Conservation (phyloP, 2,888 invertebrate genomes). For the Steinernema hermaphroditum region DNA sequence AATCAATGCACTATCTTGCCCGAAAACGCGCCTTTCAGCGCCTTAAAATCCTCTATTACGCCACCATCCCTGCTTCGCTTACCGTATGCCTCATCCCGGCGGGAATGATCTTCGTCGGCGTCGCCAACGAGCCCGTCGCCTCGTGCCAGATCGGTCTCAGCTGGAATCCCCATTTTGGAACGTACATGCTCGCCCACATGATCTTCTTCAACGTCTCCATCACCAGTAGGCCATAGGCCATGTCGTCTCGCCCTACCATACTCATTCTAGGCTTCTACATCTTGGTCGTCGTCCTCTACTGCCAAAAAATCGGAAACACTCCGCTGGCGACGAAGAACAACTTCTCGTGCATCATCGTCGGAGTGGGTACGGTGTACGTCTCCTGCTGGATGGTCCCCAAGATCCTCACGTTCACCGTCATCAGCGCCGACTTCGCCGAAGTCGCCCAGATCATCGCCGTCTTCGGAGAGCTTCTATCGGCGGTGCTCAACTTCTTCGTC, state of each 20-base stretch:
- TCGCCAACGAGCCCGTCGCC: background rate
- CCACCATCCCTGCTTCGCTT: background rate
- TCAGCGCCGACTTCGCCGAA: background rate
- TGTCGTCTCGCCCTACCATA: background rate
- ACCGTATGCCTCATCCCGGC: background rate
- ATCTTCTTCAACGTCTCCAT: conserved; percentile 5
- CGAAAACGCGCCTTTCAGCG: background rate
- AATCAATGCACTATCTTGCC: too few species aligned
- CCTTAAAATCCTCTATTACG: background rate
- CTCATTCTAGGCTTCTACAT: background rate
- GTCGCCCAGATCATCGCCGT: conserved; percentile 2
- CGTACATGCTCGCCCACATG: conserved; percentile 6
- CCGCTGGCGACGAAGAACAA: background rate
- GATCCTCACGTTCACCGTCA: background rate
- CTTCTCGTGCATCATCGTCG: background rate
- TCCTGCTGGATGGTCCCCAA: conserved; percentile 22
- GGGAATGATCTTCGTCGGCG: background rate
- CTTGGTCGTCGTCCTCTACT: conserved; percentile 1
- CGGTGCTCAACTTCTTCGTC: conserved; percentile 16
- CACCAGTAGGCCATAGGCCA: background rate
- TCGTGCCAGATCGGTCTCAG: background rate
- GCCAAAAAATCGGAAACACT: background rate
- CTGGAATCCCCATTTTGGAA: background rate
- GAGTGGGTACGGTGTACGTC: conserved; percentile 1
- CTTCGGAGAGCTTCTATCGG: background rate